These are phyloP conservation scores for Tetranychus piercei DNA, from an alignment of 2,888 invertebrate species.

Conservation along the genomic window DNA sequence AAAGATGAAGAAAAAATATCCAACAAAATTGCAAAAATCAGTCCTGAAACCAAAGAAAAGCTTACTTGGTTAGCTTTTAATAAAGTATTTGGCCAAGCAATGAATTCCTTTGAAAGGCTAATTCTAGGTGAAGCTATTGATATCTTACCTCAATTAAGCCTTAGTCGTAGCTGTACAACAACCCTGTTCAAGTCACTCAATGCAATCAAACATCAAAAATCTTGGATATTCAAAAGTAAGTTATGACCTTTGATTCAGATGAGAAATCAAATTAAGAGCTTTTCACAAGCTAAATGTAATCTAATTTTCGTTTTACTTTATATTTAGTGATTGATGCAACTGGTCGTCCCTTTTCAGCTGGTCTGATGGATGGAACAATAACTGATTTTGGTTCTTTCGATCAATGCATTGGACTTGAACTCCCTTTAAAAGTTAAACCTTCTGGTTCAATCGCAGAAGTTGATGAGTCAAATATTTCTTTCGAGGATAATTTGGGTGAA, in stretches of 20 bases:
- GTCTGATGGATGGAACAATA: conserved; percentile 17
- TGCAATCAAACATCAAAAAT: conserved; percentile 3
- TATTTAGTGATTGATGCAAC: conserved; percentile 18
- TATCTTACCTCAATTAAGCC: background rate
- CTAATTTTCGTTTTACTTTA: background rate
- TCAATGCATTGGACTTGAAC: conserved; percentile 19
- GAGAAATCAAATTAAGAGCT: background rate
- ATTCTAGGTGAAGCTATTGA: background rate
- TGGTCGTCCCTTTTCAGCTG: conserved; percentile 16
- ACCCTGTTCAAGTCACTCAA: background rate
- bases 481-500: background rate
- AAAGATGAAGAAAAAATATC: no score
- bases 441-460: background rate
- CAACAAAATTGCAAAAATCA: background rate
- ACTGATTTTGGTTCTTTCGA: conserved; percentile 20
- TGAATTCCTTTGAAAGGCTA: background rate
- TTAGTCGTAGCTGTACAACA: background rate
- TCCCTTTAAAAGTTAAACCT: background rate
- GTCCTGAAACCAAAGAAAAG: background rate
- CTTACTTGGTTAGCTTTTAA: background rate
- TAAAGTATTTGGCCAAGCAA: background rate
- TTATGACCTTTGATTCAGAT: background rate
- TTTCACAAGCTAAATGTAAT: no score
- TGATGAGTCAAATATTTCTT: background rate
- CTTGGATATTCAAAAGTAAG: background rate